Evolutionary conservation across 2,888 invertebrate species (phyloP).

Genomic region (Clanis bilineata): DNA sequence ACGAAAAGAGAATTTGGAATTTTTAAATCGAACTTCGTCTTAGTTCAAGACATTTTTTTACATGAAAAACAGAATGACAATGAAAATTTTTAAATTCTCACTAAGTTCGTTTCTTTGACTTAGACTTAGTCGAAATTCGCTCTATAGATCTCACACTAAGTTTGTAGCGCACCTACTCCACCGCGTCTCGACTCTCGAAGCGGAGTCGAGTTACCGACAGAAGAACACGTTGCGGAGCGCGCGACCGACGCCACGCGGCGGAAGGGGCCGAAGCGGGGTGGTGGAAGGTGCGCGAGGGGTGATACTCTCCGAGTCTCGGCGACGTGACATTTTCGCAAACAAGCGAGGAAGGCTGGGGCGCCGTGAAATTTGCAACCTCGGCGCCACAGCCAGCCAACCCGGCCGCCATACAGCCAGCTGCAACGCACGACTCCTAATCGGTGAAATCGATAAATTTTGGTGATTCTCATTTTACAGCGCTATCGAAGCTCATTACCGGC

Average conservation of each 20-base stretch:
- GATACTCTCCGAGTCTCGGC: constrained; percentile 45
- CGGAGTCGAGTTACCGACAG: constrained; percentile 56
- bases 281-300: constrained; percentile 27
- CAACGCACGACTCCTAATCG: constrained; percentile 47
- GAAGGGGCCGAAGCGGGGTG: constrained; percentile 30
- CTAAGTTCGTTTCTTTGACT: too few species aligned
- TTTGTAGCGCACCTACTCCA: constrained; percentile 47
- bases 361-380: constrained; percentile 58
- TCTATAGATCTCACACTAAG: too few species aligned
- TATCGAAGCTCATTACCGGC: constrained; percentile 33
- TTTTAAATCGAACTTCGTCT: too few species aligned
- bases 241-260: constrained; percentile 32
- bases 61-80: too few species aligned
- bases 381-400: constrained; percentile 39
- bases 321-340: constrained; percentile 75
- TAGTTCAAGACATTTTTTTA: too few species aligned
- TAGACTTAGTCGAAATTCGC: too few species aligned
- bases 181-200: constrained; percentile 41
- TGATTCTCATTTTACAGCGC: constrained; percentile 26
- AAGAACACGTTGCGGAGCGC: constrained; percentile 51
- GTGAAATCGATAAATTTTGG: constrained; percentile 61
- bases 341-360: constrained; percentile 54
- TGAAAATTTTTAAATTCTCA: too few species aligned
- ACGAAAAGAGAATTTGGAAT: too few species aligned
- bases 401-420: constrained; percentile 39